Conservation (phyloP, 92 coral and sea anemone genomes). For the Palythoa grandis region DNA sequence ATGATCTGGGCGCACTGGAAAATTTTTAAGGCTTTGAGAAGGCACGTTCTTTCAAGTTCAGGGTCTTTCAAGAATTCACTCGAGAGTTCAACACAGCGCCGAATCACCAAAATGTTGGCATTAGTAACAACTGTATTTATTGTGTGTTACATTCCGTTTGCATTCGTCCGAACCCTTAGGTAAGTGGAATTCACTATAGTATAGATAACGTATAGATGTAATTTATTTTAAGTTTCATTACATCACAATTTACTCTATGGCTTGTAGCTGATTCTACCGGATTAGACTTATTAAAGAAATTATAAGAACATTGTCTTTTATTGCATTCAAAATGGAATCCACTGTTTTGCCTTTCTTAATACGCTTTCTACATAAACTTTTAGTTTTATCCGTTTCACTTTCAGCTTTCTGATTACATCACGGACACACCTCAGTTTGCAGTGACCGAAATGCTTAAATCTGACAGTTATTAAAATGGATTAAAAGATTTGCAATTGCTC, state of each 20-base stretch:
- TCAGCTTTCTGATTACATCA: neutral
- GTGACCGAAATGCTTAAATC: neutral
- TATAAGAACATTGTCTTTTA: neutral
- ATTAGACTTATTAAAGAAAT: neutral
- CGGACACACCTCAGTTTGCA: neutral
- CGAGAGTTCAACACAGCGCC: slow-evolving; percentile 29
- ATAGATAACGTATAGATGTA: no score
- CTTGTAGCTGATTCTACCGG: neutral
- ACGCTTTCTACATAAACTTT: neutral
- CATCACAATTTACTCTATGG: neutral
- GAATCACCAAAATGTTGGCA: slow-evolving; percentile 41
- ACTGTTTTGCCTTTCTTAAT: neutral
- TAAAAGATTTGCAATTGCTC: slow-evolving; percentile 10
- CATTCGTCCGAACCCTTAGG: slow-evolving; percentile 35
- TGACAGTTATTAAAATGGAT: slow-evolving; percentile 14
- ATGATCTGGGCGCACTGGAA: slow-evolving; percentile 39
- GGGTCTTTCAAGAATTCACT: slow-evolving; percentile 27
- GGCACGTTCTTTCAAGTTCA: slow-evolving; percentile 11
- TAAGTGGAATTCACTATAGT: neutral
- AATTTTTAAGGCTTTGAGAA: slow-evolving; percentile 24
- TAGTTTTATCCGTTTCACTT: neutral
- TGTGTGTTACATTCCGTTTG: slow-evolving; percentile 41
- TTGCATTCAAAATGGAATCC: neutral
- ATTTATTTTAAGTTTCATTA: neutral
- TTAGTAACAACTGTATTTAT: slow-evolving; percentile 23